Percentiles rank a stretch among this genome's conserved stretches.
Evolutionary conservation across 2,888 invertebrate genomes (phyloP).

Genomic region (Nymphalis c-album): DNA sequence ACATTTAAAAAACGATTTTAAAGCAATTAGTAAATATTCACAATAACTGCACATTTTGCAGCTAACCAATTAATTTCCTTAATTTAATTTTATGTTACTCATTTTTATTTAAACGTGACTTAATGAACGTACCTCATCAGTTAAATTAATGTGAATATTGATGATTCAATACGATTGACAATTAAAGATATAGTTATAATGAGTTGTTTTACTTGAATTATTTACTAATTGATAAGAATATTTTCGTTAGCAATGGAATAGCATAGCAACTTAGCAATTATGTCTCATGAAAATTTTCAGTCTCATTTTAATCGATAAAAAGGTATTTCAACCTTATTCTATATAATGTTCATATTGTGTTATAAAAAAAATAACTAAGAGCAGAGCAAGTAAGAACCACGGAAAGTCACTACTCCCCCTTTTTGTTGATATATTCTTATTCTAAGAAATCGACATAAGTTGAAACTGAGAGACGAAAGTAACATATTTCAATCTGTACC

Average conservation of each 20-base stretch:
- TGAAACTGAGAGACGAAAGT: too few species aligned
- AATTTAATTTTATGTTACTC: neutral
- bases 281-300: neutral
- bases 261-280: neutral
- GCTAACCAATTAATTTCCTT: neutral
- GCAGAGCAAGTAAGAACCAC: too few species aligned
- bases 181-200: constrained; percentile 7
- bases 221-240: constrained; percentile 6
- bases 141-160: constrained; percentile 14
- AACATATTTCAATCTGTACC: too few species aligned
- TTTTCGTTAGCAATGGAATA: neutral
- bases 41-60: neutral
- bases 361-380: too few species aligned
- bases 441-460: too few species aligned
- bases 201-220: constrained; percentile 4
- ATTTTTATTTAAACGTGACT: constrained; percentile 12
- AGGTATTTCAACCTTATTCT: too few species aligned
- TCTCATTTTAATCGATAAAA: too few species aligned
- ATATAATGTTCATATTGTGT: neutral
- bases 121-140: constrained; percentile 8
- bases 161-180: constrained; percentile 21
- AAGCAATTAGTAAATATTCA: too few species aligned
- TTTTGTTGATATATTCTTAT: too few species aligned
- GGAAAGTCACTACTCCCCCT: too few species aligned
- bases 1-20: too few species aligned